Evolutionary conservation across 2,888 invertebrate species (phyloP).

Genomic region (Protonemura montana): DNA sequence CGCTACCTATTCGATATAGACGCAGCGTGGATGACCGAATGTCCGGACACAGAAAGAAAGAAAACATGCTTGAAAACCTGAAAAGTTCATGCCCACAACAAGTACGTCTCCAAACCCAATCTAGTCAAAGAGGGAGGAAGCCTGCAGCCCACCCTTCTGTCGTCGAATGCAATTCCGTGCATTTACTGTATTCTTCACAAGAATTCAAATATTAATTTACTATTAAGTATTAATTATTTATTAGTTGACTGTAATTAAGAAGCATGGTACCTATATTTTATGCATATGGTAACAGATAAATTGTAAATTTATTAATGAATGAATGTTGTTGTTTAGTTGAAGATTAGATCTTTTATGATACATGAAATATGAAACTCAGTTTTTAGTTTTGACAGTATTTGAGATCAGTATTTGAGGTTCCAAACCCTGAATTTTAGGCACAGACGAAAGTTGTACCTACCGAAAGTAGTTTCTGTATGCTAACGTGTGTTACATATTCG

Average conservation of each 20-base stretch:
- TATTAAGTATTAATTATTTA: conserved; percentile 41
- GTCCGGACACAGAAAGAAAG: neutral
- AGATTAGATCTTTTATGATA: neutral
- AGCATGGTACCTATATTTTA: neutral
- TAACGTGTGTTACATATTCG: neutral
- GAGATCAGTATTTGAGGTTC: neutral
- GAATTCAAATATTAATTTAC: conserved; percentile 32
- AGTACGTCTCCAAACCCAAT: conserved; percentile 27
- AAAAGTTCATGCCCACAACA: neutral
- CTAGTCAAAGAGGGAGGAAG: conserved; percentile 27
- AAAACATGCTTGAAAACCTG: neutral
- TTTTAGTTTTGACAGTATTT: neutral
- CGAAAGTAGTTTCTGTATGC: neutral
- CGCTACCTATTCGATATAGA: neutral
- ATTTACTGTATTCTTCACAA: conserved; percentile 36
- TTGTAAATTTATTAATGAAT: conserved; percentile 7
- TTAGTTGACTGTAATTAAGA: conserved; percentile 15
- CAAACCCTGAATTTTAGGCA: neutral
- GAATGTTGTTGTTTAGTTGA: conserved; percentile 12
- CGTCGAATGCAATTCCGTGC: conserved; percentile 7
- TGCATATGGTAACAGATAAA: neutral
- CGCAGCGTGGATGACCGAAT: neutral
- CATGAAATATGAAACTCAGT: neutral
- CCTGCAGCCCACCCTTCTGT: neutral
- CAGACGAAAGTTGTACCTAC: neutral